These are phyloP conservation scores for Argyresthia goedartella DNA, from an alignment of 2,888 invertebrate species.

Conservation along the genomic window DNA sequence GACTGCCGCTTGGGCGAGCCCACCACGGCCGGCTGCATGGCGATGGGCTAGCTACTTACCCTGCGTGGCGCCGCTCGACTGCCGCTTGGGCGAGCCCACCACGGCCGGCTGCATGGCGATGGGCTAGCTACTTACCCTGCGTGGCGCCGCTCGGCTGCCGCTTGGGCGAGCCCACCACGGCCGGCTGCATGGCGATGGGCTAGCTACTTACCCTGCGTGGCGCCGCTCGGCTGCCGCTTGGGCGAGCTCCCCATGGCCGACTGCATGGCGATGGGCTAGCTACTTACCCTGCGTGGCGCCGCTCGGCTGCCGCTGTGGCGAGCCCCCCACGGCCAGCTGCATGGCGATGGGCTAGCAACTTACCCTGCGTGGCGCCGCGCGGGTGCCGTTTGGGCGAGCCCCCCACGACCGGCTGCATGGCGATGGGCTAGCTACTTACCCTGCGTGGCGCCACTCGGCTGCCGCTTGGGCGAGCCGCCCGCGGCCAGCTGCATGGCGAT, in stretches of 20 bases:
- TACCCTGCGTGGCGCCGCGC: no score
- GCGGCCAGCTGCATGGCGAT: no score
- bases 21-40: no score
- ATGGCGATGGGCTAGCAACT: no score
- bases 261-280: no score
- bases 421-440: background rate
- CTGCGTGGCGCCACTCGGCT: background rate
- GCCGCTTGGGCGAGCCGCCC: background rate
- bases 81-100: background rate
- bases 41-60: no score
- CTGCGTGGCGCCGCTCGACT: background rate
- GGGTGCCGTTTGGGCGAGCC: background rate
- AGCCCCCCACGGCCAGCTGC: conserved; percentile 40
- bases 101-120: no score
- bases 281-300: conserved; percentile 14
- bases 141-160: conserved; percentile 43
- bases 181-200: background rate
- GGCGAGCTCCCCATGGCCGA: background rate
- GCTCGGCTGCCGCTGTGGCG: conserved; percentile 56
- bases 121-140: no score
- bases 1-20: background rate
- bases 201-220: no score
- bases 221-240: background rate
- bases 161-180: conserved; percentile 62
- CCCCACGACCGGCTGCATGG: background rate